phyloP scores from a whole-genome alignment of 2,113 vertebrate genomes.

The Poeciliopsis retropinna region DNA sequence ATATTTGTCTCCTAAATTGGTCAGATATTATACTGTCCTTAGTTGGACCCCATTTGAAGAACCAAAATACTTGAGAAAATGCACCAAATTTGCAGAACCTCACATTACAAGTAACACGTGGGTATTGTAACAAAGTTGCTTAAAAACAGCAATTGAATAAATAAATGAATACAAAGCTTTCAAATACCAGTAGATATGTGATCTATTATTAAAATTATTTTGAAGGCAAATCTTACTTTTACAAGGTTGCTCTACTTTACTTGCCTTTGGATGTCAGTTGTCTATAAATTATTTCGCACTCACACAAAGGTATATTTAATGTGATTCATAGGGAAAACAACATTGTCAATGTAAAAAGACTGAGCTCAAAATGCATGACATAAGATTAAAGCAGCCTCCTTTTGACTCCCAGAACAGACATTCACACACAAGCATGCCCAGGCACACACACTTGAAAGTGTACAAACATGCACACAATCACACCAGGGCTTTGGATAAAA shows the following conservation, averaged over 20 bases:
- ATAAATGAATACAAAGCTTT: not conserved
- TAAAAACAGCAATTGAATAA: too few relatives aligned
- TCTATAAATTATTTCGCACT: slow-evolving; percentile 21
- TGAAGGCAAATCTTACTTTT: not conserved
- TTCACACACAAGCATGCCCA: not conserved
- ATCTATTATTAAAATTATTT: not conserved
- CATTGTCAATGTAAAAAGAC: slow-evolving; percentile 31
- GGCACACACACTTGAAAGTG: slow-evolving; percentile 4
- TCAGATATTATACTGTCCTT: too few relatives aligned
- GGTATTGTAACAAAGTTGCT: too few relatives aligned
- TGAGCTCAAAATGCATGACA: slow-evolving; percentile 49
- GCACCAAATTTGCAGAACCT: too few relatives aligned
- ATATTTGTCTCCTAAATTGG: too few relatives aligned
- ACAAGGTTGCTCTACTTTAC: not conserved
- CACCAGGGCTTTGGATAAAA: slow-evolving; percentile 56
- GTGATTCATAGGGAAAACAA: slow-evolving; percentile 32
- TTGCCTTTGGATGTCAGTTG: not conserved
- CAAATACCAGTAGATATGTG: not conserved
- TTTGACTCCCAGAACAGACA: slow-evolving; percentile 12
- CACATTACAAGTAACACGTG: too few relatives aligned
- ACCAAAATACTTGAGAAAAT: too few relatives aligned
- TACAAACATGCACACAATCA: slow-evolving; percentile 16
- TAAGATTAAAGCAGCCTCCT: slow-evolving; percentile 43
- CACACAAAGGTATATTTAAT: slow-evolving; percentile 21
- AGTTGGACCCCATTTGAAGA: too few relatives aligned